These are phyloP conservation scores for Caenorhabditis virilis DNA, from an alignment of 2,888 invertebrate species.

Conservation along the genomic window DNA sequence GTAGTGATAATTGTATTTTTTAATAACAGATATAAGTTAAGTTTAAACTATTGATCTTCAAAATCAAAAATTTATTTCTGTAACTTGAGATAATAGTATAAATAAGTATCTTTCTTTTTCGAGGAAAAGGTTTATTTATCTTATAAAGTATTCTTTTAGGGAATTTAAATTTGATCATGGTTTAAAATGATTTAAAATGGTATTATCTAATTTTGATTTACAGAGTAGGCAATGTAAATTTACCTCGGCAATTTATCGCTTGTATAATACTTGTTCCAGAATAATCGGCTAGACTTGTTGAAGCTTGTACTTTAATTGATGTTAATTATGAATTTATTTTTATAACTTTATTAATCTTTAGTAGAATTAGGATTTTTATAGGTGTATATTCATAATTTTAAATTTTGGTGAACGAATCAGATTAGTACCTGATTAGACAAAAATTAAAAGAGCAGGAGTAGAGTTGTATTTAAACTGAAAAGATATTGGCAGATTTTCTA, in stretches of 20 bases:
- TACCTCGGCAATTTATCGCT: slow-evolving; percentile 56
- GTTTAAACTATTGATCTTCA: slow-evolving; percentile 62
- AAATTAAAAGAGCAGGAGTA: slow-evolving; percentile 59
- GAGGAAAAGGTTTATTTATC: slow-evolving; percentile 50
- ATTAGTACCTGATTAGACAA: slow-evolving; percentile 60
- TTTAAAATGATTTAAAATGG: slow-evolving; percentile 54
- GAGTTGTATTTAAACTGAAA: slow-evolving; percentile 62
- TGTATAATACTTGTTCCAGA: slow-evolving; percentile 61
- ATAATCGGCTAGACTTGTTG: slow-evolving; percentile 61
- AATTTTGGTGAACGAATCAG: slow-evolving; percentile 53
- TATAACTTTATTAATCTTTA: slow-evolving; percentile 34
- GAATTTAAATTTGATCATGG: slow-evolving; percentile 57
- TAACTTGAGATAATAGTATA: slow-evolving; percentile 59
- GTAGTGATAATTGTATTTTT: slow-evolving; percentile 55
- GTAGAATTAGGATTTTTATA: slow-evolving; percentile 47
- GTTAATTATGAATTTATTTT: slow-evolving; percentile 41
- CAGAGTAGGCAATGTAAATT: slow-evolving; percentile 53
- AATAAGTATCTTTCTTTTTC: slow-evolving; percentile 58
- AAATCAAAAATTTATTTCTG: slow-evolving; percentile 59
- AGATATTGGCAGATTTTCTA: slow-evolving; percentile 59
- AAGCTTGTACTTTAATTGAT: slow-evolving; percentile 58
- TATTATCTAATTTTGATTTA: slow-evolving; percentile 62
- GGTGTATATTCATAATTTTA: slow-evolving; percentile 41
- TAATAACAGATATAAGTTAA: slow-evolving; percentile 57
- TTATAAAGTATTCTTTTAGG: slow-evolving; percentile 51